A percentile compares a stretch with the other conserved stretches of the same genome.
Evolutionary conservation across 2,888 invertebrate species (phyloP).

Genomic region (Oscheius myriophilus): DNA sequence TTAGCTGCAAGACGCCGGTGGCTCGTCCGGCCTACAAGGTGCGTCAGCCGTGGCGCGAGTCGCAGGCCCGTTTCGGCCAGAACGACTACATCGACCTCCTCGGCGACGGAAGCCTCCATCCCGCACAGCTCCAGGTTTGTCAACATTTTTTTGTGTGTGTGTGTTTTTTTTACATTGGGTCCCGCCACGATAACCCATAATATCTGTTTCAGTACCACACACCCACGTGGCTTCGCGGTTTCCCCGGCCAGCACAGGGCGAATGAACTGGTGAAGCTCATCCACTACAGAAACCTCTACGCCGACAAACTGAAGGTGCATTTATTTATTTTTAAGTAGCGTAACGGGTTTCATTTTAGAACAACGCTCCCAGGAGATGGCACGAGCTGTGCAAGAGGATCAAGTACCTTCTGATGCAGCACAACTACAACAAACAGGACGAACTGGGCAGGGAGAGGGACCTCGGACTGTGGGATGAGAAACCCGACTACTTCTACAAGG

Average conservation of each 20-base stretch:
- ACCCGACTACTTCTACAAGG: conserved; percentile 70
- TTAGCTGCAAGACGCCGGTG: conserved; percentile 41
- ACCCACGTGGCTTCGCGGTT: conserved; percentile 89
- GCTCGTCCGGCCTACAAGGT: conserved; percentile 58
- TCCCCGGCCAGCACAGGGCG: conserved; percentile 77
- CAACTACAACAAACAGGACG: conserved; percentile 70
- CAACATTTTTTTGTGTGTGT: neutral
- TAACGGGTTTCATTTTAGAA: conserved; percentile 29
- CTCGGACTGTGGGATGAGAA: conserved; percentile 70
- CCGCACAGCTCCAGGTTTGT: conserved; percentile 80
- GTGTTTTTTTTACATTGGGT: too few relatives aligned
- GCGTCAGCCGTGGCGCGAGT: conserved; percentile 51
- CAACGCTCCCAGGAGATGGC: conserved; percentile 67
- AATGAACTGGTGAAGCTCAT: conserved; percentile 70
- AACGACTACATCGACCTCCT: conserved; percentile 79
- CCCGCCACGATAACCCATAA: too few relatives aligned
- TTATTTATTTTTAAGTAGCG: neutral
- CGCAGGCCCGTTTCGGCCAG: conserved; percentile 63
- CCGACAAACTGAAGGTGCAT: conserved; percentile 62
- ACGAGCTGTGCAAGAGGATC: conserved; percentile 69
- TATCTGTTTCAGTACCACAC: conserved; percentile 79
- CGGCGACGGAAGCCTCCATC: conserved; percentile 84
- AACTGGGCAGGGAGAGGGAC: conserved; percentile 65
- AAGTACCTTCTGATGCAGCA: conserved; percentile 68
- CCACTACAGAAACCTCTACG: conserved; percentile 68